Evolutionary conservation across 2,113 vertebrate species (phyloP), one percentile per base, ranked within the genome.

Genomic region (Elgaria multicarinata): DNA sequence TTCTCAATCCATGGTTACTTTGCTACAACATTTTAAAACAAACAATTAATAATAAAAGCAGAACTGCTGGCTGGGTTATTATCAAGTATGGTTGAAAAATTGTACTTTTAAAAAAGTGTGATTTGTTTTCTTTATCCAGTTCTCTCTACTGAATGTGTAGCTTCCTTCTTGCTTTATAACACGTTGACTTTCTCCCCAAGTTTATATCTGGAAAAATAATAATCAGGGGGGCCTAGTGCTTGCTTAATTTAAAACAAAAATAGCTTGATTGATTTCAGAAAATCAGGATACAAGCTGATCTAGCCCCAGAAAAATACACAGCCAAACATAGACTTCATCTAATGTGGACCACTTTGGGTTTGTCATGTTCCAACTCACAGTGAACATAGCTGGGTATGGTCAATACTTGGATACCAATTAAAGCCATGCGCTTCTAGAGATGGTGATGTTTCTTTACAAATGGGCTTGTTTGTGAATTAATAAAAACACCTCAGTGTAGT

Each of bases 161-260:
- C 28, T 92, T 58, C 9, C 77, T 88, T 53, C 78, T 92, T 88
- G 58, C 64, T 89, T 82, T 64, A 31, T 14, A 74, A 64, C 44
- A 74, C n/a, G 44, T 75, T 90, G 50, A 44, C 14, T 79, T 93
- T 88, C 67, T 84, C 78, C 72, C 4, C 72, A 4, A 74, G 58
- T 62, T 94, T 90, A 82, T 20, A 79, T 6, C 18, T 79, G 22
- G 42, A 85, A 36, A 93, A 85, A 33, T 92, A 3, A 69, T 42
- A 50, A 88, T 90, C 10, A 89, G 86, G 55, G 81, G 87, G 6
- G 12, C 90, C 33, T 90, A 1, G 0, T 55, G 33, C 72, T 87
- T 87, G 55, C 88, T 92, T 86, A 55, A 87, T 79, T 85, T 88
- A 92, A 95, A 93, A 90, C 69, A 1, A 18, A 92, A 26, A 83